phyloP scores from a whole-genome alignment of 1,140 invertebrate genomes.

The Scaptomyza montana region DNA sequence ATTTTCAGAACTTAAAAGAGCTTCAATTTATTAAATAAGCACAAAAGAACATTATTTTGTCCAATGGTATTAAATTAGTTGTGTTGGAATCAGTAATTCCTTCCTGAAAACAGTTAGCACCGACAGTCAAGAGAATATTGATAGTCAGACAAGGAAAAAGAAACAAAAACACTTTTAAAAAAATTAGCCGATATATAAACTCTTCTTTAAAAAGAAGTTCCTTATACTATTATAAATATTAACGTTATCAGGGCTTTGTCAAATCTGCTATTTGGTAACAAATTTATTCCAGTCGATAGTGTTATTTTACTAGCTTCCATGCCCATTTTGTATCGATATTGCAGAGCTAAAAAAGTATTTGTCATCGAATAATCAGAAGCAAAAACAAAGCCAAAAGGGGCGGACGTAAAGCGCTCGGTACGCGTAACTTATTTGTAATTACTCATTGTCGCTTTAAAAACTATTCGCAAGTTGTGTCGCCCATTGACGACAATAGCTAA shows the following conservation, averaged over 20 bases:
- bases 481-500: constrained; percentile 14
- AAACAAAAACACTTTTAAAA: too few species aligned
- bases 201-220: too few species aligned
- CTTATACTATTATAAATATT: too few species aligned
- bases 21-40: background rate
- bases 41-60: too few species aligned
- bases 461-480: constrained; percentile 20
- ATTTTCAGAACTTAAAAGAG: background rate
- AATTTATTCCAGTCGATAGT: constrained; percentile 26
- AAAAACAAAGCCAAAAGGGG: constrained; percentile 53
- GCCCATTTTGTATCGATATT: constrained; percentile 22
- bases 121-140: too few species aligned
- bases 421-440: constrained; percentile 47
- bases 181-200: too few species aligned
- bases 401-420: constrained; percentile 49
- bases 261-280: background rate
- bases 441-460: constrained; percentile 26
- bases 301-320: constrained; percentile 12
- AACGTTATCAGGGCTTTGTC: too few species aligned
- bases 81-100: too few species aligned
- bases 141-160: too few species aligned
- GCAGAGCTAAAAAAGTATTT: constrained; percentile 20
- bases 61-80: too few species aligned
- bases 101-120: too few species aligned
- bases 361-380: constrained; percentile 45